These are phyloP conservation scores for Drosophila pseudoobscura DNA, from an alignment of 1,140 invertebrate genomes.

Conservation along the genomic window DNA sequence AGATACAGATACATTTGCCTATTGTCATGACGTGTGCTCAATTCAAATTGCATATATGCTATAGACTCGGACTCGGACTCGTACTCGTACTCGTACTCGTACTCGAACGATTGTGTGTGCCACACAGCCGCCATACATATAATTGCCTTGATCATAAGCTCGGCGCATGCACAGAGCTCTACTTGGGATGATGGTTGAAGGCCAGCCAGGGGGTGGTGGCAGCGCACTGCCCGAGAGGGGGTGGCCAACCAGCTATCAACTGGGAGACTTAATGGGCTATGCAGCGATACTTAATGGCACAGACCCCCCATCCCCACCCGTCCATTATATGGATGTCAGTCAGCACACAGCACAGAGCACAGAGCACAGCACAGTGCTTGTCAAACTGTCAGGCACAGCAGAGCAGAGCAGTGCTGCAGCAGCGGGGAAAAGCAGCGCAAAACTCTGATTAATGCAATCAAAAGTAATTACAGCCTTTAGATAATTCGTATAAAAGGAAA, in stretches of 20 bases:
- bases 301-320: background rate
- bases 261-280: constrained; percentile 66
- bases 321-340: constrained; percentile 26
- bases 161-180: constrained; percentile 53
- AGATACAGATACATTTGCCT: constrained; percentile 25
- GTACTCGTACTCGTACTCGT: constrained; percentile 4
- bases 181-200: constrained; percentile 18
- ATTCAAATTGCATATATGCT: constrained; percentile 57
- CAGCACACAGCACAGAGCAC: constrained; percentile 37
- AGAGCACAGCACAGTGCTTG: constrained; percentile 48
- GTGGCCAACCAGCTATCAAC: constrained; percentile 44
- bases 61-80: constrained; percentile 4
- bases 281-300: constrained; percentile 51
- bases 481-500: constrained; percentile 35
- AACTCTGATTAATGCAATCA: constrained; percentile 66
- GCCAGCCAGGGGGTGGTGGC: background rate
- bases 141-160: constrained; percentile 77
- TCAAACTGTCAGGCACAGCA: constrained; percentile 21
- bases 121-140: constrained; percentile 41
- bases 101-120: constrained; percentile 31
- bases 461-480: constrained; percentile 49
- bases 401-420: background rate
- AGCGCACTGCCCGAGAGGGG: background rate
- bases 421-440: constrained; percentile 1
- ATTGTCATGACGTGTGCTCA: constrained; percentile 70